Evolutionary conservation across 2,113 vertebrate genomes (phyloP).

Genomic region (Corythornis vintsioides): DNA sequence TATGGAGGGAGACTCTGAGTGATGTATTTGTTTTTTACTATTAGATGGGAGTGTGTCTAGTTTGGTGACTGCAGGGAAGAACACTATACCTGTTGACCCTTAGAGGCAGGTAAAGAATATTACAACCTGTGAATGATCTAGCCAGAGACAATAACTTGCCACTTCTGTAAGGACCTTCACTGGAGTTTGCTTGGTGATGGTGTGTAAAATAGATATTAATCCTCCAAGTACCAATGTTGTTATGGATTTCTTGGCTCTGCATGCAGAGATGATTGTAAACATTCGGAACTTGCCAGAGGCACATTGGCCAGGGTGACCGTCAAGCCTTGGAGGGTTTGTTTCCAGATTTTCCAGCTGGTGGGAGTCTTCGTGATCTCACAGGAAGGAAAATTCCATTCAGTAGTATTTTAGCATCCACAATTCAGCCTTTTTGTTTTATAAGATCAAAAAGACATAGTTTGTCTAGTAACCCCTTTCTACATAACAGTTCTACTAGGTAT

Average conservation of each 20-base stretch:
- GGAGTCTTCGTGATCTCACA: no score
- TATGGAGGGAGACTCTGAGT: not conserved
- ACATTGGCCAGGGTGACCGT: not conserved
- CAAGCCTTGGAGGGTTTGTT: not conserved
- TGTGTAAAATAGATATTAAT: not conserved
- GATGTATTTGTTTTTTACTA: not conserved
- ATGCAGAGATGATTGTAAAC: not conserved
- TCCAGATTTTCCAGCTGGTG: not conserved
- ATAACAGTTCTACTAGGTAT: no score
- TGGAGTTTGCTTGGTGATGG: not conserved
- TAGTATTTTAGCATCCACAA: no score
- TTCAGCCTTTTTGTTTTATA: no score
- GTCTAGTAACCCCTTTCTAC: no score
- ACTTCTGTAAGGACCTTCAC: not conserved
- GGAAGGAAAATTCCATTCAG: no score
- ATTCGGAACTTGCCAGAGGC: not conserved
- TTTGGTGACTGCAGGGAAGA: not conserved
- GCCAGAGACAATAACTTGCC: not conserved
- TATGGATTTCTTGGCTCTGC: not conserved
- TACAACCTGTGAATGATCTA: not conserved
- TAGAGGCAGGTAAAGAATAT: not conserved
- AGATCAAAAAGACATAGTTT: no score
- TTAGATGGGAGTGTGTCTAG: not conserved
- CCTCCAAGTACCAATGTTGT: accelerated
- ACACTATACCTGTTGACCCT: not conserved